Percentiles rank a stretch among this genome's conserved stretches.
Conservation (phyloP, 2,797 vertebrate species). For the Merluccius polli region DNA sequence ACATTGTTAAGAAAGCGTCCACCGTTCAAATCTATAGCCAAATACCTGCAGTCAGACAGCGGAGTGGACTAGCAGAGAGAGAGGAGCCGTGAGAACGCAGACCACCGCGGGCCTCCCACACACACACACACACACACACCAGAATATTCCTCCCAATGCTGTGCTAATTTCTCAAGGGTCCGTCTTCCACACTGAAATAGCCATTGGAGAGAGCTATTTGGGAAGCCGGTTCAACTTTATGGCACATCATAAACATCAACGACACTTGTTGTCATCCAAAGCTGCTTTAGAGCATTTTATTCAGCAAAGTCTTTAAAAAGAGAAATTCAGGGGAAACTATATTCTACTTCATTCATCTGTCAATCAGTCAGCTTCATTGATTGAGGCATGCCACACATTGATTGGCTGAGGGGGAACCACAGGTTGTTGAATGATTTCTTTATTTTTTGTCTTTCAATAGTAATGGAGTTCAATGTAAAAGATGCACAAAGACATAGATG, state of each 20-base stretch:
- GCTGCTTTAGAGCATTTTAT: neutral
- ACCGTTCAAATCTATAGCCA: slow-evolving; percentile 35
- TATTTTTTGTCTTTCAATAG: neutral
- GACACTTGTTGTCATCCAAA: neutral
- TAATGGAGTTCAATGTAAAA: neutral
- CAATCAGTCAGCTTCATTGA: neutral
- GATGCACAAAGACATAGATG: neutral
- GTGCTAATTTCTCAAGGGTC: slow-evolving; percentile 19
- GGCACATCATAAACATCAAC: slow-evolving; percentile 1
- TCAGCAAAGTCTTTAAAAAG: neutral
- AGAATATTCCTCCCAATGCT: neutral
- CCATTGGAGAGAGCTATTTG: slow-evolving; percentile 5
- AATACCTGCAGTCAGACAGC: slow-evolving; percentile 37
- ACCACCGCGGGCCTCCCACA: slow-evolving; percentile 17
- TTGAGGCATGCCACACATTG: neutral
- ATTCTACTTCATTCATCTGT: neutral
- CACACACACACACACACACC: neutral
- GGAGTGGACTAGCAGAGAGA: slow-evolving; percentile 19
- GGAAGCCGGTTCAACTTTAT: neutral
- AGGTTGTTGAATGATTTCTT: neutral
- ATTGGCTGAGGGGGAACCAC: neutral
- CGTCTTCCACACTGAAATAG: slow-evolving; percentile 5
- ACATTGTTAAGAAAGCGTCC: slow-evolving; percentile 41
- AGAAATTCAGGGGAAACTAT: neutral
- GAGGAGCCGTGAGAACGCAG: slow-evolving; percentile 9